Evolutionary conservation across 2,888 invertebrate species (phyloP), one percentile per base, ranked within the genome.

Genomic region (Conus canariensis): DNA sequence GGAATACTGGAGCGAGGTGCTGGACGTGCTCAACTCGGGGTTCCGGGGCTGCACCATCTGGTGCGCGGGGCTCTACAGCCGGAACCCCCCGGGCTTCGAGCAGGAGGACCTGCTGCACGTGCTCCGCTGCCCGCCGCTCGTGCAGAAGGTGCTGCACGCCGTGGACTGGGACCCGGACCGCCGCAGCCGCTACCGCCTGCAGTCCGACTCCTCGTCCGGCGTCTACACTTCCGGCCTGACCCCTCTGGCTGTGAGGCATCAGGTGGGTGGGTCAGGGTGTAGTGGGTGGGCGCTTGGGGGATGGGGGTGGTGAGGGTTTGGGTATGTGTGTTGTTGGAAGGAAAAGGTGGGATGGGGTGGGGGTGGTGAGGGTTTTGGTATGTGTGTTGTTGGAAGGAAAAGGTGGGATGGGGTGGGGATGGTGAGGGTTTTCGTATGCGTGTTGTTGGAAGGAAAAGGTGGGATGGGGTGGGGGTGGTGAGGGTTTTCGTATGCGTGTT

Each of bases 1-100:
- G 64, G 85, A 87, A 4, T 92, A 92, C 89, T 92, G 92, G 92
- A 82, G 88, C n/a, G 30, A 80, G n/a, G 90, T 91, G 5, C 89
- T 90, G 85, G 45, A 90, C 19, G 77, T 77, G 14, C 45, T 92
- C 83, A 60, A 85, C 14, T 2, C 70, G 19, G 58, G 85, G 12
- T 92, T 91, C 67, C n/a, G 1, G 22, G 86, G 74, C 10, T 90
- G 90, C 70, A 19, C 45, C 64, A 87, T 92, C 59, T 92, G 92
- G 92, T 91, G 91, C 70, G 92, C 92, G 85, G 92, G 92, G 45
- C 87, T 92, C 60, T 92, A 91, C 89, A 91, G 92, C n/a, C 88
- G 88, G 10, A 89, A 90, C n/a, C 92, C 92, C 19, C 89, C 89
- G 56, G 74, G 89, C 10, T 89, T 89, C 89, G n/a, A 67, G 74